Evolutionary conservation across 2,888 invertebrate genomes (phyloP).

Genomic region (Clostera curtula): DNA sequence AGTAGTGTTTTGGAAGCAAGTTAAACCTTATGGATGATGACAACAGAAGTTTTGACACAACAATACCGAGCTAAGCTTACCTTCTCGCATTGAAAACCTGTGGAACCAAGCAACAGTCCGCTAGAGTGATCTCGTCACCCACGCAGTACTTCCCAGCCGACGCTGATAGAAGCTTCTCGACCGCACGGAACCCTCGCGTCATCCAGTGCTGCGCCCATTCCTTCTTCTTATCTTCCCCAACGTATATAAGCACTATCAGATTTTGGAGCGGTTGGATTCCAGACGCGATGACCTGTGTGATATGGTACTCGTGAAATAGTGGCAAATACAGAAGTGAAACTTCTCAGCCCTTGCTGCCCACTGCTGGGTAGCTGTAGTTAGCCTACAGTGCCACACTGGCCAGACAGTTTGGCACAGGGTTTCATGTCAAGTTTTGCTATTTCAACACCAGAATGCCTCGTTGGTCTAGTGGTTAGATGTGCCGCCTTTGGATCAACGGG

Average conservation of each 20-base stretch:
- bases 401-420: too few relatives aligned
- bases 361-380: too few relatives aligned
- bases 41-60: background rate
- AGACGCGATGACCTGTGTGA: slow-evolving; percentile 82
- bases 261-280: slow-evolving; percentile 98
- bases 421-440: too few relatives aligned
- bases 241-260: slow-evolving; percentile 88
- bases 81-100: slow-evolving; percentile 96
- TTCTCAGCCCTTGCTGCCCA: too few relatives aligned
- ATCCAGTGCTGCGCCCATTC: slow-evolving; percentile 98
- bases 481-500: too few relatives aligned
- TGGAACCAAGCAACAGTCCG: slow-evolving; percentile 96
- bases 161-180: slow-evolving; percentile 88
- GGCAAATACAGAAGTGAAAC: too few relatives aligned
- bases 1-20: too few relatives aligned
- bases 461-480: too few relatives aligned
- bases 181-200: slow-evolving; percentile 89
- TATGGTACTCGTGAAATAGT: too few relatives aligned
- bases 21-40: too few relatives aligned
- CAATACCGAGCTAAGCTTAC: slow-evolving; percentile 46
- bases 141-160: slow-evolving; percentile 94
- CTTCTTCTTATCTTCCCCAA: slow-evolving; percentile 90
- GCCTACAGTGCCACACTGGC: too few relatives aligned
- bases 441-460: too few relatives aligned
- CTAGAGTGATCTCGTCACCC: slow-evolving; percentile 94